Evolutionary conservation across 2,888 invertebrate genomes (phyloP).

Genomic region (Cosmorhoe ocellata): DNA sequence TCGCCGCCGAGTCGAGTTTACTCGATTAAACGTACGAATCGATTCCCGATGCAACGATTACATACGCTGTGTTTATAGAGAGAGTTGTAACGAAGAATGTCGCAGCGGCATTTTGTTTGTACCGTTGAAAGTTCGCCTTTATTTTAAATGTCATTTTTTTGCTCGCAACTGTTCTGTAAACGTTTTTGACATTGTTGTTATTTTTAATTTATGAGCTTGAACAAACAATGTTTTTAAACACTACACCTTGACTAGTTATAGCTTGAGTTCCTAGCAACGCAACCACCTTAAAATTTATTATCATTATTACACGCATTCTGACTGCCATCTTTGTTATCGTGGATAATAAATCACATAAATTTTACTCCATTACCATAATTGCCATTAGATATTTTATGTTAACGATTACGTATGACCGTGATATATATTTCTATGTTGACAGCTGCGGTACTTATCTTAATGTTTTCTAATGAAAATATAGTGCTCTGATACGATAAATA

Average conservation of each 20-base stretch:
- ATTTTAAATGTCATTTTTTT: conserved; percentile 50
- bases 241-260: too few relatives aligned
- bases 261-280: too few relatives aligned
- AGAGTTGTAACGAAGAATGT: conserved; percentile 76
- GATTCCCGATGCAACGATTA: conserved; percentile 73
- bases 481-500: conserved; percentile 23
- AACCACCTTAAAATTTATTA: too few relatives aligned
- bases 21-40: conserved; percentile 77
- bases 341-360: conserved; percentile 46
- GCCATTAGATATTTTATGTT: conserved; percentile 45
- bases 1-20: conserved; percentile 68
- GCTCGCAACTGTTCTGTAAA: conserved; percentile 42
- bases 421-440: conserved; percentile 43
- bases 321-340: conserved; percentile 42
- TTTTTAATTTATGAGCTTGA: conserved; percentile 29
- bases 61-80: conserved; percentile 67
- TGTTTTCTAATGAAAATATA: conserved; percentile 42
- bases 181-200: conserved; percentile 39
- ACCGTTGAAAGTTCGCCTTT: conserved; percentile 43
- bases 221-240: not conserved
- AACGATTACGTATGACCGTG: conserved; percentile 43
- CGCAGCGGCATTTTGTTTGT: conserved; percentile 63
- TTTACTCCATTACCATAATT: conserved; percentile 47
- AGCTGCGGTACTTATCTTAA: conserved; percentile 32
- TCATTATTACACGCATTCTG: conserved; percentile 16